Evolutionary conservation across 1,140 invertebrate genomes (phyloP).

Genomic region (Magallana gigas): DNA sequence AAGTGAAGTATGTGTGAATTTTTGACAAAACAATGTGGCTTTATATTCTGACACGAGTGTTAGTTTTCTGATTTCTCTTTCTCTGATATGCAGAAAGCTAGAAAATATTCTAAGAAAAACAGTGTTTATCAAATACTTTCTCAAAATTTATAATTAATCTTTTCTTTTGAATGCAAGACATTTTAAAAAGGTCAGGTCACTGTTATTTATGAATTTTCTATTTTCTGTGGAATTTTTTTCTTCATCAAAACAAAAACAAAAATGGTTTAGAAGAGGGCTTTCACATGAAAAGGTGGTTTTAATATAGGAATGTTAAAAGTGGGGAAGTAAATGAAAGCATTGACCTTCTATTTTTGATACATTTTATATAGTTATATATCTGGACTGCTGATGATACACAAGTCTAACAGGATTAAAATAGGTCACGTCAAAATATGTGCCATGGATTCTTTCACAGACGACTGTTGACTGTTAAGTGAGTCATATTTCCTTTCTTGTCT

Average conservation of each 20-base stretch:
- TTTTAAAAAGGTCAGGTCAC: background rate
- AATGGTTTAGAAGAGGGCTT: background rate
- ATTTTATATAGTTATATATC: conserved; percentile 49
- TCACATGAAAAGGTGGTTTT: background rate
- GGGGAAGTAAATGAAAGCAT: conserved; percentile 15
- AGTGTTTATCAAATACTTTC: background rate
- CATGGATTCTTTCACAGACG: background rate
- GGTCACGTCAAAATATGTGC: conserved; percentile 8
- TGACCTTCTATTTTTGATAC: conserved; percentile 53
- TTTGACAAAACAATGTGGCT: conserved; percentile 26
- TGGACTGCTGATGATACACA: conserved; percentile 8
- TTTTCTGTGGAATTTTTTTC: background rate
- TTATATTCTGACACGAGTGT: background rate
- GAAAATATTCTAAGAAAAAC: no score
- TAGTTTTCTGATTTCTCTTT: background rate
- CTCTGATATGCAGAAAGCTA: no score
- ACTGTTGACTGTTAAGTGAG: background rate
- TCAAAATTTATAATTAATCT: no score
- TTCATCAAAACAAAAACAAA: background rate
- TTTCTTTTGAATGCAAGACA: no score
- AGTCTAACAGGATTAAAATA: background rate
- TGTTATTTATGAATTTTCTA: background rate
- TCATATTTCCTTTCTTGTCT: background rate
- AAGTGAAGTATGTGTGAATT: conserved; percentile 38
- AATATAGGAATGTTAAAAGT: background rate